Evolutionary conservation across 2,113 vertebrate genomes (phyloP), one percentile per base, ranked within the genome.

Genomic region (Trogon melanurus): DNA sequence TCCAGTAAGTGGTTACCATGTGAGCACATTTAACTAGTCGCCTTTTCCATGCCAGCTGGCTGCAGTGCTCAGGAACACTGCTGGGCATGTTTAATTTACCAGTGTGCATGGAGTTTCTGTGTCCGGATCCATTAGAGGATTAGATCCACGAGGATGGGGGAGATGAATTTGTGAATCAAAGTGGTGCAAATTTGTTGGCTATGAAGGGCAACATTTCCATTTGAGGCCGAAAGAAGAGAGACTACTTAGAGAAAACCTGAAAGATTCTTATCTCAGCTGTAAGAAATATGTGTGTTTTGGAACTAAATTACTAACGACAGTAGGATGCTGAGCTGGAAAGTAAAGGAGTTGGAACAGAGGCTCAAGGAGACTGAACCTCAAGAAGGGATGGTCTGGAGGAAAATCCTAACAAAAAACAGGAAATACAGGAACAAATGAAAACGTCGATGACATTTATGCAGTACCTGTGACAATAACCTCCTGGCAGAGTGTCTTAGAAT

Each of bases 101-200:
- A 30, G 23, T 48, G 65, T 61, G 23, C 48, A 10, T 50, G 57
- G 26, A 71, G 51, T 70, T 91, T 80, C 81, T 89, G 74, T 85
- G 47, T 34, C 93, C 89, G 78, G 74, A 82, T 93, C n/a, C 69
- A 1, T 79, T 89, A 89, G 84, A 89, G 61, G 66, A 70, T 79
- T 88, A 82, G 29, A 25, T 79, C 78, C 41, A 9, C 30, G 72
- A 71, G 47, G 27, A 83, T n/a, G 51, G 12, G 16, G 34, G 36
- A 92, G 71, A 79, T 82, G 58, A 92, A 94, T 95, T 89, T 76
- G 41, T 89, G 91, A 91, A 93, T 89, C 60, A 74, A 87, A 92
- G 78, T 0, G 0, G 27, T 85, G 57, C 57, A 79, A 75, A 73
- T 87, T 79, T 85, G 56, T 91, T 73, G 81, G 80, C 64, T 80